Conservation (phyloP, 2,888 invertebrate species). For the Tipula helvola region DNA sequence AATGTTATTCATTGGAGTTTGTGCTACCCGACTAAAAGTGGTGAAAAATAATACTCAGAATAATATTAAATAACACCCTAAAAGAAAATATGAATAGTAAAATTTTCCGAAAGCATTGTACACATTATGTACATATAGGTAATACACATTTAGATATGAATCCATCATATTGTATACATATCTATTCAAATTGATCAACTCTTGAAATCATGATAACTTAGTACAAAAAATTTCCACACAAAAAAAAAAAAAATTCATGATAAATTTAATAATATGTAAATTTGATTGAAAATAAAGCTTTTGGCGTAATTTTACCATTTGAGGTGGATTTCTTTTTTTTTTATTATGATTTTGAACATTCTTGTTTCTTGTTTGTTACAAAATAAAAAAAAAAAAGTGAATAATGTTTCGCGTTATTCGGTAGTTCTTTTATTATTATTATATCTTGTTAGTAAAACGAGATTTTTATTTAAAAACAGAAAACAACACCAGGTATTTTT, state of each 20-base stretch:
- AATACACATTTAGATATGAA: not conserved
- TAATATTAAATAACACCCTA: too few relatives aligned
- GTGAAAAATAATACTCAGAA: too few relatives aligned
- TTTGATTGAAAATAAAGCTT: constrained; percentile 4
- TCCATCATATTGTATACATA: not conserved
- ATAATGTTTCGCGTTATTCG: not conserved
- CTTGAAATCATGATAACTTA: not conserved
- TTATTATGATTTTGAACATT: not conserved
- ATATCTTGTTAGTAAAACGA: not conserved
- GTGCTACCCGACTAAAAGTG: too few relatives aligned
- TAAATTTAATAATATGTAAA: not conserved
- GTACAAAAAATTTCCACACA: not conserved
- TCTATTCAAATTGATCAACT: not conserved
- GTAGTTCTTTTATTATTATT: not conserved
- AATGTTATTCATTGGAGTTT: too few relatives aligned
- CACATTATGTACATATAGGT: not conserved
- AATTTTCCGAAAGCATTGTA: not conserved
- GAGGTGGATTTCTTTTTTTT: not conserved
- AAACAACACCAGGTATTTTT: not conserved
- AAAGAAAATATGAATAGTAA: not conserved
- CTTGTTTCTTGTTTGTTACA: not conserved
- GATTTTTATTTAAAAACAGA: not conserved
- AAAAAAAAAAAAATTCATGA: not conserved
- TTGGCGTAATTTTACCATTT: not conserved
- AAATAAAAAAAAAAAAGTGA: not conserved